Percentiles rank a stretch among this genome's conserved stretches.
These are phyloP conservation scores for Tamias sibiricus DNA, from an alignment of 2,113 vertebrate genomes.

Conservation along the genomic window DNA sequence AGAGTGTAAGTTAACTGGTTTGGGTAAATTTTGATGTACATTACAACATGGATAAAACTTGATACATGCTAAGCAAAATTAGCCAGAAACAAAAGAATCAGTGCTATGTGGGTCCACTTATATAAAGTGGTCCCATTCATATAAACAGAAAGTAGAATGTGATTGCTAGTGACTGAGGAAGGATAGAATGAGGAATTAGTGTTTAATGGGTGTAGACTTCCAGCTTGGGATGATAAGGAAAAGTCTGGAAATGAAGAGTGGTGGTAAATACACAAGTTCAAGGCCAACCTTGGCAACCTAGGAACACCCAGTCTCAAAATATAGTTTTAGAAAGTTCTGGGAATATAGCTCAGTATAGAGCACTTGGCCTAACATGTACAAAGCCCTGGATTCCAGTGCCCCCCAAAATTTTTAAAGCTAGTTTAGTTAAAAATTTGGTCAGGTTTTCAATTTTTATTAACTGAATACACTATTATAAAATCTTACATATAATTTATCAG, in stretches of 20 bases:
- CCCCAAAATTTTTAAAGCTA: neutral
- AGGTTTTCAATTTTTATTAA: slow-evolving; percentile 28
- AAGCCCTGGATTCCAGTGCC: neutral
- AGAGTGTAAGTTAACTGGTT: neutral
- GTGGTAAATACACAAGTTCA: neutral
- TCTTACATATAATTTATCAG: slow-evolving; percentile 19
- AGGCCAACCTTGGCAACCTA: neutral
- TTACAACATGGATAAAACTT: neutral
- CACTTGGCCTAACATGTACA: neutral
- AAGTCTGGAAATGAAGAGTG: neutral
- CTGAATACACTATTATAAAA: neutral
- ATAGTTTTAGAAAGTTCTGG: neutral
- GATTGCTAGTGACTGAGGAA: neutral
- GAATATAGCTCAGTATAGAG: neutral
- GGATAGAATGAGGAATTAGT: neutral
- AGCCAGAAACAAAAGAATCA: neutral
- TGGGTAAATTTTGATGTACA: neutral
- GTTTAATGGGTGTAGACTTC: neutral
- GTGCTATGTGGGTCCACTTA: neutral
- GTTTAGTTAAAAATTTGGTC: neutral
- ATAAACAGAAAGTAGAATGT: neutral
- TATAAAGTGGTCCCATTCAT: neutral
- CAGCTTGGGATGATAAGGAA: neutral
- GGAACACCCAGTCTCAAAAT: neutral
- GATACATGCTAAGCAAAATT: neutral